phyloP scores from a whole-genome alignment of 2,888 invertebrate genomes.

The Catocala fraxini region DNA sequence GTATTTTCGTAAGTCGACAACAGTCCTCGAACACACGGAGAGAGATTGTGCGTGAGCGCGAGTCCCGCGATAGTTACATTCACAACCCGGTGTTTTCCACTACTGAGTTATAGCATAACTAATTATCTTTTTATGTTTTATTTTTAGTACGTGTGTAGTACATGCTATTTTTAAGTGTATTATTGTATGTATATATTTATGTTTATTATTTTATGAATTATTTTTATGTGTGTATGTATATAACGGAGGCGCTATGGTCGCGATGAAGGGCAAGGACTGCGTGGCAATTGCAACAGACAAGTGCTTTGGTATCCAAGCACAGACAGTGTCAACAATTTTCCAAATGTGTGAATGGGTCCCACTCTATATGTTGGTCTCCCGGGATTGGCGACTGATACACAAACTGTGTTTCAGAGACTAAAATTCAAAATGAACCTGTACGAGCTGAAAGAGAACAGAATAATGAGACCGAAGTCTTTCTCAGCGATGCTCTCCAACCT shows the following conservation, averaged over 20 bases:
- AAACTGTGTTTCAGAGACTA: slow-evolving; percentile 96
- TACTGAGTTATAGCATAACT: too few species aligned
- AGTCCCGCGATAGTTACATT: too few species aligned
- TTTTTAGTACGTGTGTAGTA: too few species aligned
- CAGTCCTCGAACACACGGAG: too few species aligned
- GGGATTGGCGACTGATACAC: slow-evolving; percentile 98
- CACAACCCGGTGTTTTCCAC: too few species aligned
- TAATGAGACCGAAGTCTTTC: slow-evolving; percentile 96
- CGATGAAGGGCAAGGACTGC: slow-evolving; percentile 99
- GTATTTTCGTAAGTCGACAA: too few species aligned
- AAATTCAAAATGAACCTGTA: slow-evolving; percentile 97
- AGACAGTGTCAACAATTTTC: slow-evolving; percentile 97
- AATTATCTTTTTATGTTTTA: too few species aligned
- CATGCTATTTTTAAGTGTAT: too few species aligned
- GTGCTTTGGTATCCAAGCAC: slow-evolving; percentile 97
- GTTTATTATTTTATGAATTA: too few species aligned
- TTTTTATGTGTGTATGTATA: too few species aligned
- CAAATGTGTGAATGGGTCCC: slow-evolving; percentile 98
- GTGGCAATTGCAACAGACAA: slow-evolving; percentile 98
- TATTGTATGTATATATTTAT: too few species aligned
- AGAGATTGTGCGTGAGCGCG: too few species aligned
- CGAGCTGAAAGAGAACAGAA: slow-evolving; percentile 97
- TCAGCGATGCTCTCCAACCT: slow-evolving; percentile 97
- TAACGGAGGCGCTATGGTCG: slow-evolving; percentile 98
- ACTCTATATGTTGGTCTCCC: slow-evolving; percentile 96